These are phyloP conservation scores for Colostygia pectinataria DNA, from an alignment of 2,888 invertebrate genomes.

Conservation along the genomic window DNA sequence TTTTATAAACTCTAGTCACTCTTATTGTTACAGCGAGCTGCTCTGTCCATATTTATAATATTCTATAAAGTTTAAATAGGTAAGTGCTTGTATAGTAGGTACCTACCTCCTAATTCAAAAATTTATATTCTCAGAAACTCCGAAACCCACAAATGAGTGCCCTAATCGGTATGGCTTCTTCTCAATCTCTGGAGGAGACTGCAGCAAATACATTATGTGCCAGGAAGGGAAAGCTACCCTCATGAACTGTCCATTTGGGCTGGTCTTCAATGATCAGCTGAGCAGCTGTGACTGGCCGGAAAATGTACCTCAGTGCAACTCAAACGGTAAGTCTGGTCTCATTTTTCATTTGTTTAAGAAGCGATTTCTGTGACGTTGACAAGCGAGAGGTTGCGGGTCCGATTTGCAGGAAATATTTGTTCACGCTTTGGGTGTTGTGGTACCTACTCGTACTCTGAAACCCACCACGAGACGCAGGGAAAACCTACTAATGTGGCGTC, in stretches of 20 bases:
- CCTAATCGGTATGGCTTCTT: conserved; percentile 54
- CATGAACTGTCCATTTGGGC: conserved; percentile 60
- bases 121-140: conserved; percentile 10
- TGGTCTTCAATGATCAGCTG: conserved; percentile 52
- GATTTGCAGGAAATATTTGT: too few relatives aligned
- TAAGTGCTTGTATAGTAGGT: too few relatives aligned
- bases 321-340: conserved; percentile 46
- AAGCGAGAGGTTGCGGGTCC: too few relatives aligned
- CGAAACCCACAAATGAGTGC: conserved; percentile 34
- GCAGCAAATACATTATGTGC: conserved; percentile 59
- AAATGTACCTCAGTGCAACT: conserved; percentile 59
- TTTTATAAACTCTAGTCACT: too few relatives aligned
- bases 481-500: too few relatives aligned
- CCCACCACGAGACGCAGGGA: too few relatives aligned
- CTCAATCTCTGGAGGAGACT: conserved; percentile 48
- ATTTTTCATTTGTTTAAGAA: too few relatives aligned
- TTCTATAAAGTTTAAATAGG: too few relatives aligned
- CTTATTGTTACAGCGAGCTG: too few relatives aligned
- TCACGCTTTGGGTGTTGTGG: too few relatives aligned
- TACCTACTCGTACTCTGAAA: too few relatives aligned
- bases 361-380: too few relatives aligned
- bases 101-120: not conserved
- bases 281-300: conserved; percentile 62
- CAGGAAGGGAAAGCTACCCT: conserved; percentile 51
- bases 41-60: not conserved